Base-by-base conservation (phyloP, 2,113 vertebrate genomes). In the Ancistrus triradiatus region DNA sequence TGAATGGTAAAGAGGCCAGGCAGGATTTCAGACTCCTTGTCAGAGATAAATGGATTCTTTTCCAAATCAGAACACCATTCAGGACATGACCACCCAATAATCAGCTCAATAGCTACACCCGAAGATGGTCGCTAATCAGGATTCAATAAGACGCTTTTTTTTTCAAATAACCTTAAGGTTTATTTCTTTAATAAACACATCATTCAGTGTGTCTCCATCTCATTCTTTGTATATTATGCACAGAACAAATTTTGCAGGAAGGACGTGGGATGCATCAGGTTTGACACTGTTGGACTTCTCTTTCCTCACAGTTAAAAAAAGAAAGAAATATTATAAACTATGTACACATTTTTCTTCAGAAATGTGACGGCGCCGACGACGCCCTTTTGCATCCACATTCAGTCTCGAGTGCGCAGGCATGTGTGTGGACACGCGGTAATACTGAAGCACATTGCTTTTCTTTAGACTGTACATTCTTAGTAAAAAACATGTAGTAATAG, bases 401-500 rank as follows among this genome's bases (percentile, higher is more conserved):
- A 82, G 80, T 87, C 83, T 31, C 2, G 40, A 68, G 67, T 47
- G 56, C 33, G 46, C 28, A 74, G 43, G 43, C 74, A 67, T 82
- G 76, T 78, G 81, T 79, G 76, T 76, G 37, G 79, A 82, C 80
- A 87, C 81, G 73, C 73, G 68, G 77, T 85, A 88, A 87, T 82
- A 87, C 83, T 87, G 80, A 82, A 77, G 76, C 79, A 77, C 79
- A 72, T 73, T 79, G 81, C 77, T 79, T 82, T 58, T 43, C 31
- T 46, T 46, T 65, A 44, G 48, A 56, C 64, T 84, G 84, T 81
- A 87, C 81, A 86, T 74, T 77, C 83, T 79, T 79, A 80, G 82
- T 88, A 86, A 78, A 84, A 87, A 86, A 81, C 79, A 81, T 77
- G 77, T 80, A 80, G 78, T 77, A 81, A 66, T 78, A 79, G 83